These are phyloP conservation scores for Cossypha niveicapilla DNA, from an alignment of 2,797 vertebrate species.

Conservation along the genomic window DNA sequence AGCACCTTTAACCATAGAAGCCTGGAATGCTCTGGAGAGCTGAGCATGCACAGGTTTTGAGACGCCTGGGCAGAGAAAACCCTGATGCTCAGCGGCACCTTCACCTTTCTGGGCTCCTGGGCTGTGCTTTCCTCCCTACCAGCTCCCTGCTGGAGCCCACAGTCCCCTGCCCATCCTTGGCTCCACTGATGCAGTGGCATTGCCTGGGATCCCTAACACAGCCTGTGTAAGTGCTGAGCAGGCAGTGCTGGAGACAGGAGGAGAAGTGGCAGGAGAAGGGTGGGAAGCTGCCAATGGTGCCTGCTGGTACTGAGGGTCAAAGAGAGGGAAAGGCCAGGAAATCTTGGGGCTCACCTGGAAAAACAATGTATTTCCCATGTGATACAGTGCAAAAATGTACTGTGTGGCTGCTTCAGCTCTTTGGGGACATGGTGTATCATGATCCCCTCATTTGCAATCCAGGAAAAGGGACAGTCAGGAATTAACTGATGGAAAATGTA, in stretches of 20 bases:
- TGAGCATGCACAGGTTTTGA: neutral
- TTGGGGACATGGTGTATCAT: neutral
- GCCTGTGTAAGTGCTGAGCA: neutral
- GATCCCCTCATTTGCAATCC: neutral
- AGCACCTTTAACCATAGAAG: neutral
- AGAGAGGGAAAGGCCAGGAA: neutral
- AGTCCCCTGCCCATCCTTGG: neutral
- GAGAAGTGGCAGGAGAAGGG: neutral
- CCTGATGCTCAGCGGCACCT: fast-evolving
- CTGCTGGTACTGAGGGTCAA: neutral
- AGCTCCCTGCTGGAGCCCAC: neutral
- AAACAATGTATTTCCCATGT: neutral
- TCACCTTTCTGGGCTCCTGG: neutral
- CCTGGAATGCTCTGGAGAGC: neutral
- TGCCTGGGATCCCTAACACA: neutral
- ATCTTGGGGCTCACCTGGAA: neutral
- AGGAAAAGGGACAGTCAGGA: neutral
- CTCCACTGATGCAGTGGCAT: neutral
- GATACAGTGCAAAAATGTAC: neutral
- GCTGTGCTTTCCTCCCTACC: neutral
- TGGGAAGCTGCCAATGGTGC: neutral
- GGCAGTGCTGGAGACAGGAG: neutral
- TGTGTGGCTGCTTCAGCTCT: neutral
- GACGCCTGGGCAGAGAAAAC: neutral
- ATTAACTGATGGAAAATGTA: neutral